These are phyloP conservation scores for Rhopalosiphum nymphaeae DNA, from an alignment of 2,888 invertebrate genomes.

Conservation along the genomic window DNA sequence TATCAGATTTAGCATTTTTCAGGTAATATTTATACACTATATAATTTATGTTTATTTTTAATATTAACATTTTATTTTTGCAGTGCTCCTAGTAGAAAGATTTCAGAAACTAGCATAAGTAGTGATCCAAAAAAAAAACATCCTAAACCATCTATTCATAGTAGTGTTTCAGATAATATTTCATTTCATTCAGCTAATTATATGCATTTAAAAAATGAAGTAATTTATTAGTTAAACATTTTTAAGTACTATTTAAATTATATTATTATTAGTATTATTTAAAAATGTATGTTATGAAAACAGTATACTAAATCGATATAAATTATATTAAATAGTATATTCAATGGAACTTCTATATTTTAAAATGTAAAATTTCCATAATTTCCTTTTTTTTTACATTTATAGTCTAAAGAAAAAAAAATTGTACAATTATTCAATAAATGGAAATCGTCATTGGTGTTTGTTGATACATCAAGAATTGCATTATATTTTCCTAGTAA, in stretches of 20 bases:
- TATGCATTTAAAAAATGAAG: slow-evolving; percentile 58
- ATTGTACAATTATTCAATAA: slow-evolving; percentile 50
- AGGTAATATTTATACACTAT: slow-evolving; percentile 40
- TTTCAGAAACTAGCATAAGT: slow-evolving; percentile 67
- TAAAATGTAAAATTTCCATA: not conserved
- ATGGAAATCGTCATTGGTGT: slow-evolving; percentile 60
- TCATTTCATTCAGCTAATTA: slow-evolving; percentile 65
- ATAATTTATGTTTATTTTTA: not conserved
- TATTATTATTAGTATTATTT: not conserved
- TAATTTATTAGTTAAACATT: slow-evolving; percentile 30
- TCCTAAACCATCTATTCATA: slow-evolving; percentile 72
- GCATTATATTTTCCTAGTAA: slow-evolving; percentile 61
- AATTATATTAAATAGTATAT: not conserved
- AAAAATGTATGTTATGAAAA: not conserved
- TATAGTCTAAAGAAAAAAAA: slow-evolving; percentile 57
- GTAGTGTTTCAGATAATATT: slow-evolving; percentile 71
- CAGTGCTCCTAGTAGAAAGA: slow-evolving; percentile 66
- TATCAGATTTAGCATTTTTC: slow-evolving; percentile 61
- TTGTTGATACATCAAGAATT: slow-evolving; percentile 51
- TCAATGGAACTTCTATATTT: not conserved
- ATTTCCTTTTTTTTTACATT: not conserved
- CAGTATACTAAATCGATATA: not conserved
- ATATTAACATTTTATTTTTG: not conserved
- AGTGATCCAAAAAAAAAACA: slow-evolving; percentile 69
- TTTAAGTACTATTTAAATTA: not conserved